Evolutionary conservation across 2,888 invertebrate species (phyloP), one percentile per base, ranked within the genome.

Genomic region (Zaprionus bogoriensis): DNA sequence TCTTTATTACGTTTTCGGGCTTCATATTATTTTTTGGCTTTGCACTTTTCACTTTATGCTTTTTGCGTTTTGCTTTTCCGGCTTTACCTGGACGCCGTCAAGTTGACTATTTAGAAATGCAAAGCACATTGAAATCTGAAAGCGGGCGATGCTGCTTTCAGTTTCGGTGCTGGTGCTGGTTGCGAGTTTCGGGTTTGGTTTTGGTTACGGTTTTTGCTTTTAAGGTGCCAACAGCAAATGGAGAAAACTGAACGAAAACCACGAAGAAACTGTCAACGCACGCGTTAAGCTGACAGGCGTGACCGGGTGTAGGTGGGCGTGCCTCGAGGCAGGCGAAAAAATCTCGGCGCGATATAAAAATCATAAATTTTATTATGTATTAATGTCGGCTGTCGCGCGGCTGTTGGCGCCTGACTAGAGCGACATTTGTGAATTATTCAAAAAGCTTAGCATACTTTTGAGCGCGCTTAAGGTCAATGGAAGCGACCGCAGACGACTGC

Each of bases 91-190:
- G 52, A 69, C 67, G 55, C 63, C 74, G 66, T 57, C 61, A 67
- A n/a, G n/a, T n/a, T n/a, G n/a, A 84, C 86, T 87, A 84, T 87
- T 87, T 87, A 86, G 74, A 84, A 82, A 87, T 87, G 87, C 87
- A 87, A 84, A 87, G 84, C 87, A 87, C 87, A 87, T 84, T 87
- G 78, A 80, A 78, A 78, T 71, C 67, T 76, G 66, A 67, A 75
- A 81, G 76, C 81, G 75, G 76, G 72, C 76, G 60, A 41, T 54
- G 81, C 63, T 59, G 76, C 50, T 47, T 62, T 63, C 65, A 41
- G 36, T 36, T 55, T 47, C 59, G 55, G 75, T 52, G n/a, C n/a
- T n/a, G n/a, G n/a, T n/a, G n/a, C n/a, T n/a, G n/a, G n/a, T 46
- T 63, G 61, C 62, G 45, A 36, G 32, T 55, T 42, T 45, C n/a